Conservation (phyloP, 2,113 vertebrate species). For the Hippocampus barbouri region DNA sequence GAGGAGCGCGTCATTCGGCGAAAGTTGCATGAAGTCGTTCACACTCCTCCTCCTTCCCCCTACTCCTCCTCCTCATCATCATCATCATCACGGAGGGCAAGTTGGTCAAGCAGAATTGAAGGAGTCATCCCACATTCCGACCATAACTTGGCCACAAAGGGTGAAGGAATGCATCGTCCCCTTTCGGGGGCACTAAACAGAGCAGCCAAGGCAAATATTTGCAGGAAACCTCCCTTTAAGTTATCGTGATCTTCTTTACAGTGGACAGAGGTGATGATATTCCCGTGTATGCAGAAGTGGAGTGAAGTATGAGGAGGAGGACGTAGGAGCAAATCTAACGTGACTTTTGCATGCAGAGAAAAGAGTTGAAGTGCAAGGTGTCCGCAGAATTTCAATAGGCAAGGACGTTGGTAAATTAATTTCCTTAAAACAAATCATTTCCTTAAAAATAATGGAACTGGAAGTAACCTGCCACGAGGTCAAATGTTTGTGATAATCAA, state of each 20-base stretch:
- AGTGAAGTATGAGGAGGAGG: background rate
- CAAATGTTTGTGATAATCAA: too few species aligned
- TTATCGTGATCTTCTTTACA: background rate
- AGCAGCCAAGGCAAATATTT: conserved; percentile 16
- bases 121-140: conserved; percentile 50
- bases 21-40: conserved; percentile 35
- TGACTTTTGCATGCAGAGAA: background rate
- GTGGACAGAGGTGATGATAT: background rate
- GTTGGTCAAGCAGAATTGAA: conserved; percentile 23
- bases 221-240: background rate
- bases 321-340: background rate
- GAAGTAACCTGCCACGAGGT: too few species aligned
- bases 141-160: conserved; percentile 29
- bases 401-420: background rate
- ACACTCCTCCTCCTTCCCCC: conserved; percentile 1
- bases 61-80: background rate
- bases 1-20: conserved; percentile 53
- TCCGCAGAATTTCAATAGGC: too few species aligned
- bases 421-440: background rate
- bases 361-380: background rate
- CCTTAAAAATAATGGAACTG: background rate
- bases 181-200: conserved; percentile 4
- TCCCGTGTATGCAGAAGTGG: background rate
- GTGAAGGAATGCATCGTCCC: conserved; percentile 36
- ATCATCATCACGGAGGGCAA: background rate